A percentile compares a stretch with the other conserved stretches of the same genome.
phyloP scores from a whole-genome alignment of 92 coral and sea anemone species.

The Palythoa caribaeorum region DNA sequence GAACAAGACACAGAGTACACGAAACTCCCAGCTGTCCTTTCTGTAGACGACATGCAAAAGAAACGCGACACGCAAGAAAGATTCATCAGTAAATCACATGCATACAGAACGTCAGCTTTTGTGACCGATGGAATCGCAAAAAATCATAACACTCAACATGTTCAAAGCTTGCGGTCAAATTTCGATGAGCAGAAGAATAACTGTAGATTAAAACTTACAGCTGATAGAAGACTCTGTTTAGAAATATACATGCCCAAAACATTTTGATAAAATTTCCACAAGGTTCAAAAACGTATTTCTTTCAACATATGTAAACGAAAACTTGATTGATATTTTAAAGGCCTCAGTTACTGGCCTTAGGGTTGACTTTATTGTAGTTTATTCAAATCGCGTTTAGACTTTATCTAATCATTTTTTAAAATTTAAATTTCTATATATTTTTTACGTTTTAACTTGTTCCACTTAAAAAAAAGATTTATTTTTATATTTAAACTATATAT shows the following conservation, averaged over 20 bases:
- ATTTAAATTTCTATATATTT: too few species aligned
- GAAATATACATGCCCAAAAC: constrained; percentile 64
- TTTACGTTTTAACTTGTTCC: too few species aligned
- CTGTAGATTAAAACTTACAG: constrained; percentile 40
- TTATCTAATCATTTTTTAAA: too few species aligned
- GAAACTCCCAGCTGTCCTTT: constrained; percentile 1
- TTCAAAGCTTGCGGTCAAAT: neutral
- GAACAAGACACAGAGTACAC: constrained; percentile 9
- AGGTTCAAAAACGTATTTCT: neutral
- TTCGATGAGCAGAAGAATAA: neutral
- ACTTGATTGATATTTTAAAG: too few species aligned
- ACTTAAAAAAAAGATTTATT: too few species aligned
- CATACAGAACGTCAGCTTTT: neutral
- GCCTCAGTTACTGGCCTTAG: too few species aligned
- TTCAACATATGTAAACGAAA: too few species aligned
- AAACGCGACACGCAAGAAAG: neutral
- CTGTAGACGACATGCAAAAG: neutral
- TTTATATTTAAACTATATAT: too few species aligned
- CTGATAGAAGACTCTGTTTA: constrained; percentile 51
- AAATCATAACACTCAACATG: too few species aligned
- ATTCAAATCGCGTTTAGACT: too few species aligned
- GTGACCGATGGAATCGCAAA: neutral
- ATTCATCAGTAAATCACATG: neutral
- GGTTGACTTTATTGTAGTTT: too few species aligned
- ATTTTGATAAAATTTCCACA: neutral